Evolutionary conservation across 2,888 invertebrate species (phyloP).

Genomic region (Venustoraphidia nigricollis): DNA sequence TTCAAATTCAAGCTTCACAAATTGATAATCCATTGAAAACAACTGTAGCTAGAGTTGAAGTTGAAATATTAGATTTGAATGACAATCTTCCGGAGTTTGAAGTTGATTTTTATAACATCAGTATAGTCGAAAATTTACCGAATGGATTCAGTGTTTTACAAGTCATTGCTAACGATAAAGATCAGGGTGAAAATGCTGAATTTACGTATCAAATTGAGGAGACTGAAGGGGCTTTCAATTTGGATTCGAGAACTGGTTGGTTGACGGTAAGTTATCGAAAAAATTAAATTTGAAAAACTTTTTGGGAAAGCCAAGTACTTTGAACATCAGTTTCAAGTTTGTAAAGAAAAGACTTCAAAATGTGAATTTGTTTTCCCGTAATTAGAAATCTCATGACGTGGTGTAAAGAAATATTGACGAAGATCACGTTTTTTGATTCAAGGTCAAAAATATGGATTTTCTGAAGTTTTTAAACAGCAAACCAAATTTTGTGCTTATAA

Average conservation of each 20-base stretch:
- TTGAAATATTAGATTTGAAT: constrained; percentile 61
- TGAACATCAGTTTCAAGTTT: no score
- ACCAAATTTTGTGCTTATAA: no score
- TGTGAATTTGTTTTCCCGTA: no score
- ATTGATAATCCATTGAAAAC: constrained; percentile 62
- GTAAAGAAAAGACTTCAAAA: no score
- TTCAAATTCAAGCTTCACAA: constrained; percentile 67
- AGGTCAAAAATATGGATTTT: no score
- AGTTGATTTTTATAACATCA: constrained; percentile 79
- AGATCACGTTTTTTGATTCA: no score
- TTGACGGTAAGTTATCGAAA: constrained; percentile 50
- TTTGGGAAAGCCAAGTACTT: no score
- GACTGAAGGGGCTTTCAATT: constrained; percentile 59
- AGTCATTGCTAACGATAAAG: constrained; percentile 61
- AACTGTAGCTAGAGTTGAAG: constrained; percentile 55
- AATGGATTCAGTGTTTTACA: constrained; percentile 59
- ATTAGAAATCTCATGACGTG: no score
- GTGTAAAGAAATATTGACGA: no score
- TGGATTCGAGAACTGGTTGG: constrained; percentile 71
- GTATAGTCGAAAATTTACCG: constrained; percentile 81
- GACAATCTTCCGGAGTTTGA: constrained; percentile 80
- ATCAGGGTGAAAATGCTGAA: constrained; percentile 74
- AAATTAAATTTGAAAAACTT: no score
- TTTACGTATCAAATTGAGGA: constrained; percentile 66
- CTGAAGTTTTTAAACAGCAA: no score